Base-by-base conservation (phyloP, 1,140 invertebrate genomes). In the Caenorhabditis briggsae region DNA sequence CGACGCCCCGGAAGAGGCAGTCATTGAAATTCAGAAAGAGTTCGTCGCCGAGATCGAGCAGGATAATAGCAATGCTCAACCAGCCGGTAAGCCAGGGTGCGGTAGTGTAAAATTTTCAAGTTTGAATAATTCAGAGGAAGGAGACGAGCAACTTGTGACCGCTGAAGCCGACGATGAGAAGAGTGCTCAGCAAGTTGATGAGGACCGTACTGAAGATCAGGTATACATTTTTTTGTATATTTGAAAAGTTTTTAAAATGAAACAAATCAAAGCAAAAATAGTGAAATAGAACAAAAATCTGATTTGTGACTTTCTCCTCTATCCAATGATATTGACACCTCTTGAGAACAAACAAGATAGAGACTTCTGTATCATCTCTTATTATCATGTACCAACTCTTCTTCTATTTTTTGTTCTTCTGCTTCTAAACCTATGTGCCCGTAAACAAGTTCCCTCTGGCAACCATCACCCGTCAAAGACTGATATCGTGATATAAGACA, bases 171-270 rank as follows among this genome's bases (percentile, higher is more conserved):
- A 64, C n/a, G 83, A 85, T 18, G 84, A 85, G 33, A 70, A 65
- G 25, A 74, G 61, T 12, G 84, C 84, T 48, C 65, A 59, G n/a
- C 61, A 48, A 18, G 74, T 70, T 46, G 84, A 85, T 33, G 84
- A 85, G 33, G 84, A 85, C 50, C 48, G 84, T 23, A 85, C 84
- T 41, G 84, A 85, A 78, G 84, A 85, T 61, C 84, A 85, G 84
- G 84, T 85, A 53, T 50, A 53, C 2, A 84, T 20, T 46, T 20
- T 25, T 25, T 56, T 5, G 18, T 1, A 58, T 58, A 1, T 58
- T 58, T 8, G 50, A 53, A 11, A 53, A 53, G 1, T 33, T 33
- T 33, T 2, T 33, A 53, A n/a, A 53, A 53, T 53, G 1, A 53
- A 53, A 16, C 1, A 3, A 53, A 53, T 53, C 11, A 5, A 11